These are phyloP conservation scores for Camponotus vicinus DNA, from an alignment of 1,140 invertebrate genomes.

Conservation along the genomic window DNA sequence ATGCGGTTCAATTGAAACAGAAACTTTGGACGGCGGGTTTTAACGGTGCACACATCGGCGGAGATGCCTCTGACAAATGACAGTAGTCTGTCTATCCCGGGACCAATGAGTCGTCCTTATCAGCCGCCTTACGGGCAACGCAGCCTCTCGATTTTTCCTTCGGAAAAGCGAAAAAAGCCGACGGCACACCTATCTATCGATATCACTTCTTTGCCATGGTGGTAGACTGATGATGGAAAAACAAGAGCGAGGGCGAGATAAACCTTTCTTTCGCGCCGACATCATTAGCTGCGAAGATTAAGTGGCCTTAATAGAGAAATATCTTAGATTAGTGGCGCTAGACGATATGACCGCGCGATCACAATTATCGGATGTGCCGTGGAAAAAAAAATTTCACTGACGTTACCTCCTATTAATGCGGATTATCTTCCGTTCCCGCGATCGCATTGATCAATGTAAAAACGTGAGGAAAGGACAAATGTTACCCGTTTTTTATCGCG, in stretches of 20 bases:
- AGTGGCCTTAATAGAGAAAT: conserved; percentile 69
- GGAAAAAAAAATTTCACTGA: not conserved
- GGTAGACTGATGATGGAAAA: conserved; percentile 80
- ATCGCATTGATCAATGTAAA: conserved; percentile 58
- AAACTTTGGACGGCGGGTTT: conserved; percentile 33
- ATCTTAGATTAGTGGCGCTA: conserved; percentile 57
- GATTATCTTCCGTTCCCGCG: conserved; percentile 56
- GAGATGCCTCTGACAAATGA: conserved; percentile 77
- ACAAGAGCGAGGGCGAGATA: conserved; percentile 75
- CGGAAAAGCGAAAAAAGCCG: conserved; percentile 67
- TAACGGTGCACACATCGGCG: conserved; percentile 54
- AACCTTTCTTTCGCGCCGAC: conserved; percentile 68
- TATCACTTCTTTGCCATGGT: conserved; percentile 77
- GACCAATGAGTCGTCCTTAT: conserved; percentile 79
- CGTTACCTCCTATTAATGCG: conserved; percentile 48
- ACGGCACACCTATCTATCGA: conserved; percentile 71
- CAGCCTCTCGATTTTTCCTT: conserved; percentile 71
- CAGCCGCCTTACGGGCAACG: conserved; percentile 64
- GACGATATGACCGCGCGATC: conserved; percentile 57
- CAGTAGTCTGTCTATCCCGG: conserved; percentile 76
- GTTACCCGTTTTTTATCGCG: conserved; percentile 43
- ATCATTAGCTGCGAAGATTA: conserved; percentile 72
- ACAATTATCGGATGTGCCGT: conserved; percentile 19
- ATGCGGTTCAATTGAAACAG: conserved; percentile 61
- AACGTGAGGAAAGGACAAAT: conserved; percentile 45